A percentile compares a stretch with the other conserved stretches of the same genome.
phyloP scores from a whole-genome alignment of 2,888 invertebrate species.

The Spialia ferax region DNA sequence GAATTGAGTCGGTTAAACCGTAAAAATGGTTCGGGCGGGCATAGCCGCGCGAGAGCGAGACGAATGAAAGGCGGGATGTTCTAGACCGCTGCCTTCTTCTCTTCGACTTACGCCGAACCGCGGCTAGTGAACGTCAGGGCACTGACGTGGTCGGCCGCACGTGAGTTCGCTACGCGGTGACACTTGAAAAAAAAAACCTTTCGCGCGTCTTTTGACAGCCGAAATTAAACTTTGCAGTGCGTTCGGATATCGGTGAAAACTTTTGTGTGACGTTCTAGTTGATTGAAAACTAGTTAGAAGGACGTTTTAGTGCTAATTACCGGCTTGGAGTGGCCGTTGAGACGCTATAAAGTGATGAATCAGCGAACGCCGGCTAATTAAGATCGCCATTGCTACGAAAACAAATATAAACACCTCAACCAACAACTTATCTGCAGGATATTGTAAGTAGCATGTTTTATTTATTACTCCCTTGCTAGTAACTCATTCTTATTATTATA shows the following conservation, averaged over 20 bases:
- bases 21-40: conserved; percentile 84
- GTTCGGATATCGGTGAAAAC: conserved; percentile 58
- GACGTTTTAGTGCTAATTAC: conserved; percentile 65
- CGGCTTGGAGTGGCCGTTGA: conserved; percentile 74
- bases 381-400: conserved; percentile 78
- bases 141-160: conserved; percentile 81
- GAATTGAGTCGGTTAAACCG: conserved; percentile 85
- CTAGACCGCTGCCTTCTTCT: conserved; percentile 86
- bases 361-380: conserved; percentile 84
- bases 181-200: conserved; percentile 74
- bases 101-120: conserved; percentile 83
- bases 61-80: conserved; percentile 84
- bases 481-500: conserved; percentile 19
- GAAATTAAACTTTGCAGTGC: conserved; percentile 74
- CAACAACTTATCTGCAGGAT: conserved; percentile 62
- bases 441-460: conserved; percentile 69
- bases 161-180: conserved; percentile 67
- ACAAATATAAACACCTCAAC: conserved; percentile 72
- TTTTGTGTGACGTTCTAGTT: conserved; percentile 30
- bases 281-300: conserved; percentile 10
- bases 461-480: conserved; percentile 13
- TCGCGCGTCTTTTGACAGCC: conserved; percentile 79
- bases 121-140: conserved; percentile 83
- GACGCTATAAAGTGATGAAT: conserved; percentile 85
- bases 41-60: conserved; percentile 82